phyloP scores from a whole-genome alignment of 2,888 invertebrate genomes.

The Papilio demoleus region DNA sequence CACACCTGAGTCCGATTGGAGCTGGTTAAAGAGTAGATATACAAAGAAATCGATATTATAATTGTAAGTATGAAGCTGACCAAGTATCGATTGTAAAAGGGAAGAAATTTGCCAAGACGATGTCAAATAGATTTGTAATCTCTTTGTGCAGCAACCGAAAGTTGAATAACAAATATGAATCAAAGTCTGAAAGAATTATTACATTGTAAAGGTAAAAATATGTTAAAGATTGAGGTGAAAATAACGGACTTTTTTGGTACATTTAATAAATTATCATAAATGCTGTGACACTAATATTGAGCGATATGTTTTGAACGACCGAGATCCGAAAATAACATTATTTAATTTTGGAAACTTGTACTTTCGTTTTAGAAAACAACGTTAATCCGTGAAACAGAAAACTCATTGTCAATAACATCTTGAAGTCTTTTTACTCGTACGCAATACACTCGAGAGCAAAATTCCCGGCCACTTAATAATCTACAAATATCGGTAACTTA shows the following conservation, averaged over 20 bases:
- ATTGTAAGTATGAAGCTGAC: not conserved
- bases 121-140: not conserved
- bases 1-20: not conserved
- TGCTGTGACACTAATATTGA: slow-evolving; percentile 5
- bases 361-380: not conserved
- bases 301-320: slow-evolving; percentile 1
- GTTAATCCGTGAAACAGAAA: not conserved
- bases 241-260: not conserved
- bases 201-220: not conserved
- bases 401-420: not conserved
- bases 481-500: too few species aligned
- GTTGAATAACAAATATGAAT: not conserved
- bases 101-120: not conserved
- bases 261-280: not conserved
- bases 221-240: not conserved
- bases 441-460: too few species aligned
- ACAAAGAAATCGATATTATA: not conserved
- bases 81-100: not conserved
- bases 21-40: not conserved
- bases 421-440: not conserved
- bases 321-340: not conserved
- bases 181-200: not conserved
- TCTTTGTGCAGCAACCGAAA: not conserved
- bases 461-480: too few species aligned
- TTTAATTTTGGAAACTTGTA: not conserved